phyloP scores from a whole-genome alignment of 2,797 vertebrate species.

The Karalla daura region DNA sequence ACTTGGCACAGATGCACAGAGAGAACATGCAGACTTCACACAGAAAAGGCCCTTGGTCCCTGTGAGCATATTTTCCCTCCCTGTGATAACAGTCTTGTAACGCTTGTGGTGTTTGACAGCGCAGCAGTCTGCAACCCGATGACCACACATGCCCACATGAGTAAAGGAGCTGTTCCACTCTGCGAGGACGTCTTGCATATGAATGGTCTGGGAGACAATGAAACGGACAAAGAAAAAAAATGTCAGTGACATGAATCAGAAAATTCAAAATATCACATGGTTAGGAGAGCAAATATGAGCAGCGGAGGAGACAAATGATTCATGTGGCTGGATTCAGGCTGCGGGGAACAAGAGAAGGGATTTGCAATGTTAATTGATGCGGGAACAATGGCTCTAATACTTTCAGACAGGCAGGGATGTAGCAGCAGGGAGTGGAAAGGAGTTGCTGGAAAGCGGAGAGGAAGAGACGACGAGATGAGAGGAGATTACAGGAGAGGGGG shows the following conservation, averaged over 20 bases:
- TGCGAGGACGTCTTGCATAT: slow-evolving; percentile 27
- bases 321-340: slow-evolving; percentile 38
- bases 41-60: too few relatives aligned
- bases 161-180: slow-evolving; percentile 6
- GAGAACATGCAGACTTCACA: too few relatives aligned
- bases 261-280: slow-evolving; percentile 38
- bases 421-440: slow-evolving; percentile 5
- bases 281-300: slow-evolving; percentile 40
- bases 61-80: too few relatives aligned
- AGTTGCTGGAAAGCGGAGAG: neutral
- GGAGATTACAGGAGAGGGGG: neutral
- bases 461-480: neutral
- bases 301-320: slow-evolving; percentile 46
- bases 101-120: slow-evolving; percentile 25
- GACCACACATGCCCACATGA: slow-evolving; percentile 22
- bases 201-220: slow-evolving; percentile 33
- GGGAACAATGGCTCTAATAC: slow-evolving; percentile 52
- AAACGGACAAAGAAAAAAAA: slow-evolving; percentile 13
- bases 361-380: slow-evolving; percentile 64
- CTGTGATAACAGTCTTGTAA: slow-evolving; percentile 18
- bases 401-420: slow-evolving; percentile 33
- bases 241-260: slow-evolving; percentile 32
- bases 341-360: slow-evolving; percentile 24
- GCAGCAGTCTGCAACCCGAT: slow-evolving; percentile 6
- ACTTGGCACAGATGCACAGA: too few relatives aligned